Conservation (phyloP, 2,113 vertebrate species). For the Buteo buteo region DNA sequence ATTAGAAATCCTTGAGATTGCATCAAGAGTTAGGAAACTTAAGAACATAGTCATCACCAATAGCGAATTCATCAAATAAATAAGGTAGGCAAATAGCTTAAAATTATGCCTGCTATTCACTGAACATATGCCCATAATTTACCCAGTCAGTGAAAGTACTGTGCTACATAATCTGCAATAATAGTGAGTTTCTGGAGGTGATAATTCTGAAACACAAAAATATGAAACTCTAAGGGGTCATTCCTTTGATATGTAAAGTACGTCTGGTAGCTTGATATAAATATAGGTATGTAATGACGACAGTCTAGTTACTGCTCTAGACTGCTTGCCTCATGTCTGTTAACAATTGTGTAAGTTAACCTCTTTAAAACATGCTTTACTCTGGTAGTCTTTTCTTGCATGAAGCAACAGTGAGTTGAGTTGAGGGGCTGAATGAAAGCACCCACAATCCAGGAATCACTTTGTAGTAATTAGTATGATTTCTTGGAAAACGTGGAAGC, state of each 20-base stretch:
- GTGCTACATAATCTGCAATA: neutral
- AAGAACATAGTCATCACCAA: neutral
- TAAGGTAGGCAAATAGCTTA: neutral
- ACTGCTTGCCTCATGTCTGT: neutral
- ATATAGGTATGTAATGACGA: neutral
- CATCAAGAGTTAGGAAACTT: neutral
- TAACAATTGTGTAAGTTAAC: neutral
- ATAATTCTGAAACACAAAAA: neutral
- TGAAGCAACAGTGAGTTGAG: neutral
- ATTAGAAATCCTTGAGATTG: neutral
- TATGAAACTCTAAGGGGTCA: neutral
- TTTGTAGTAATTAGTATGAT: neutral
- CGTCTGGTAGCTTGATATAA: neutral
- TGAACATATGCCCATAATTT: neutral
- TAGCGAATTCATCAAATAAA: neutral
- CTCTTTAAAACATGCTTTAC: neutral
- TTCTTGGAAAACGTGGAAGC: neutral
- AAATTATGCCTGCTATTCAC: neutral
- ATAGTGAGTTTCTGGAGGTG: neutral
- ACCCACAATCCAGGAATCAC: neutral
- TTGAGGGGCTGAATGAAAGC: neutral
- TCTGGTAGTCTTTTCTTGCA: neutral
- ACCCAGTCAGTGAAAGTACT: neutral
- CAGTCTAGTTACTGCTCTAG: neutral
- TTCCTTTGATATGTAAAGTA: neutral